These are phyloP conservation scores for Urocitellus parryii DNA, from an alignment of 2,113 vertebrate species.

Conservation along the genomic window DNA sequence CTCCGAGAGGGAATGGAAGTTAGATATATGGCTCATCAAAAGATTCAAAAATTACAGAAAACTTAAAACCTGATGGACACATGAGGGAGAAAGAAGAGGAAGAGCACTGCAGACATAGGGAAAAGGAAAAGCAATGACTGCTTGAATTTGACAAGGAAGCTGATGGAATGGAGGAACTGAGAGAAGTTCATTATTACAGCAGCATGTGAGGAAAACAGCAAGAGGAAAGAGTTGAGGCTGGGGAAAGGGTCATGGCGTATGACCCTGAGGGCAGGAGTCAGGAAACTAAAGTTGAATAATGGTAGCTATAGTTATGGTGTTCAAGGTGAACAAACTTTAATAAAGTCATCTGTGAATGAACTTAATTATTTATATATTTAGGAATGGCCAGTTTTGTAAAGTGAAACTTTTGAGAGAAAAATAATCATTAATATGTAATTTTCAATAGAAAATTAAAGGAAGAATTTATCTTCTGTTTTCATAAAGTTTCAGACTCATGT, in stretches of 20 bases:
- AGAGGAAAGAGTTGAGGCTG: too few species aligned
- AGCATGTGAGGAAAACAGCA: background rate
- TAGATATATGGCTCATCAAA: background rate
- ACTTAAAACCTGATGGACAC: background rate
- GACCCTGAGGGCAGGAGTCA: background rate
- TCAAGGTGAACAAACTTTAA: background rate
- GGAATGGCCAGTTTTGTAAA: conserved; percentile 26
- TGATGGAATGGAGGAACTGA: background rate
- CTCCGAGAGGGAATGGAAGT: background rate
- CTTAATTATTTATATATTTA: background rate
- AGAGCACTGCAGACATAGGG: background rate
- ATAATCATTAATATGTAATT: background rate
- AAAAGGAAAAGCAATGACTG: background rate
- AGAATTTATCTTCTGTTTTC: background rate
- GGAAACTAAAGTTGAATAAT: background rate
- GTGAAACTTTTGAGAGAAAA: conserved; percentile 15
- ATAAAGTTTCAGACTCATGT: conserved; percentile 32
- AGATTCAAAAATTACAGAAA: conserved; percentile 39
- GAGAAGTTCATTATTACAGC: background rate
- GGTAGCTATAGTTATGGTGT: background rate
- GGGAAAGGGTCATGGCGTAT: background rate
- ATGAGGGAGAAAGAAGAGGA: background rate
- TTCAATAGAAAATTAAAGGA: conserved; percentile 8
- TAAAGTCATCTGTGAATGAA: conserved; percentile 11
- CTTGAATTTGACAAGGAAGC: background rate